Evolutionary conservation across 2,113 vertebrate genomes (phyloP), one percentile per base, ranked within the genome.

Genomic region (Grammomys surdaster): DNA sequence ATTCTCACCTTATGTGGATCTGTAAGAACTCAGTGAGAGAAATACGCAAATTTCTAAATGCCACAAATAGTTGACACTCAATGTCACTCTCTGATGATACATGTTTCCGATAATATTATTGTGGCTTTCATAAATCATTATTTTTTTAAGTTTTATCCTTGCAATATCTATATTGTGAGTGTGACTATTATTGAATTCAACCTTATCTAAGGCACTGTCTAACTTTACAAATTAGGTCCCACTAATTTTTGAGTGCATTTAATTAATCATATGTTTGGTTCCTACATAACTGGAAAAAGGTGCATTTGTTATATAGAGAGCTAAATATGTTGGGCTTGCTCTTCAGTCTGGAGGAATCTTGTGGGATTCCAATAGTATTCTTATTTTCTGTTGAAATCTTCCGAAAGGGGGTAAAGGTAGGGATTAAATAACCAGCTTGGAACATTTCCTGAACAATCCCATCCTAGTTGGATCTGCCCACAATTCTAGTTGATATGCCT

Each of bases 201-300:
- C 54, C 72, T 28, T 40, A 43, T 73, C 77, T 16, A 90, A 95
- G 31, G 48, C 17, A 3, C 40, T 36, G 73, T n/a, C 3, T 33
- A 24, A 89, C 36, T 78, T 96, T 93, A 94, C 54, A 58, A 73
- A 89, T 94, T 89, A 28, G 2, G 19, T 8, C 13, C 24, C 3
- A 65, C 9, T 95, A 89, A 82, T 89, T 95, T 96, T 36, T 70
- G 54, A 60, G 26, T 0, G 84, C 16, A 92, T 97, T 80, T 87
- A 40, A n/a, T 20, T 11, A 48, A 89, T n/a, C 73, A 36, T 72
- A 75, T 40, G 69, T 36, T 48, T 89, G 12, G 6, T 16, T 22
- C 82, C 36, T 63, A 54, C 72, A 19, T 89, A 91, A 56, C 24
- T 91, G 67, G 46, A 89, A 26, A 85, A 75, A 69, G 12, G 73